These are phyloP conservation scores for Macheiramphus alcinus DNA, from an alignment of 2,113 vertebrate species.

Conservation along the genomic window DNA sequence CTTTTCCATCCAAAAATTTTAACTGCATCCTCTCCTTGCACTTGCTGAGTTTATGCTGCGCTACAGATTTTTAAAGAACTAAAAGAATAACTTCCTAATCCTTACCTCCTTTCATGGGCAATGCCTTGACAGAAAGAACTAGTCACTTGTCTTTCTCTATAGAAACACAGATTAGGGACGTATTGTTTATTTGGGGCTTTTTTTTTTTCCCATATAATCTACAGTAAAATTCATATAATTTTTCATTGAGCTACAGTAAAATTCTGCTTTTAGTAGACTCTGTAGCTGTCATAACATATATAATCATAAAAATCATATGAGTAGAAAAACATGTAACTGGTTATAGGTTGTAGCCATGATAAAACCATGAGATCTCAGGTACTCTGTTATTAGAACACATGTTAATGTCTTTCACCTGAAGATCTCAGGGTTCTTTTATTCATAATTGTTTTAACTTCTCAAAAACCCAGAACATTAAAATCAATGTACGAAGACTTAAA, in stretches of 20 bases:
- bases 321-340: not conserved
- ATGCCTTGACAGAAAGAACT: not conserved
- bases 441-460: not conserved
- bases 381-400: not conserved
- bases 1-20: not conserved
- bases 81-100: not conserved
- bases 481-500: not conserved
- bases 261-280: not conserved
- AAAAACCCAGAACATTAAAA: not conserved
- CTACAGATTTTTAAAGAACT: not conserved
- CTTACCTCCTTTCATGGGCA: not conserved
- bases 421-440: not conserved
- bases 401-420: not conserved
- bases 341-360: not conserved
- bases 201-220: not conserved
- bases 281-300: not conserved
- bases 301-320: not conserved
- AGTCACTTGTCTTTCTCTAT: not conserved
- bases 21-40: not conserved
- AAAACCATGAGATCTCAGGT: not conserved
- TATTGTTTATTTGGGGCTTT: not conserved
- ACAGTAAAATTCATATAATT: not conserved
- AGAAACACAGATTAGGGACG: not conserved
- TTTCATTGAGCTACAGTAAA: not conserved
- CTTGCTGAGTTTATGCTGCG: not conserved